Evolutionary conservation across 2,888 invertebrate genomes (phyloP).

Genomic region (Pandemis cinnamomeana): DNA sequence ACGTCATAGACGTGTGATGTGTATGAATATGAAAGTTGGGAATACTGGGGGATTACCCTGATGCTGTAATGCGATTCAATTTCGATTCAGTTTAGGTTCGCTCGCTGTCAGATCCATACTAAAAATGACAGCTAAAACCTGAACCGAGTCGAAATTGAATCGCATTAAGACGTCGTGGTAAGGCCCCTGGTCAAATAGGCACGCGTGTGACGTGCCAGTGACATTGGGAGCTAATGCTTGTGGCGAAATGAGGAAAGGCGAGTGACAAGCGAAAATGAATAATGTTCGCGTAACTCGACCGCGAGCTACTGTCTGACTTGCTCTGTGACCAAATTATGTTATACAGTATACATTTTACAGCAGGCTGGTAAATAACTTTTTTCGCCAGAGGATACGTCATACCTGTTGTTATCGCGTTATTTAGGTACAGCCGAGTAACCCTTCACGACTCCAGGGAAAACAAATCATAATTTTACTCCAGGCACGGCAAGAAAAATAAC

Average conservation of each 20-base stretch:
- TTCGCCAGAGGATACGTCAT: constrained; percentile 5
- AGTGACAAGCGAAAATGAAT: background rate
- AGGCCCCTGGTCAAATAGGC: background rate
- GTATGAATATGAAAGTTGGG: too few species aligned
- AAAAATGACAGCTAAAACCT: too few species aligned
- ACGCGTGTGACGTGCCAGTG: background rate
- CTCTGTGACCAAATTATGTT: background rate
- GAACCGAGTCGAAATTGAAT: too few species aligned
- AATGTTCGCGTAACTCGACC: background rate
- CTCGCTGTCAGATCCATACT: too few species aligned
- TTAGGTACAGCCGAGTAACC: constrained; percentile 55
- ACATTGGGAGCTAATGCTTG: background rate
- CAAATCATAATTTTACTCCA: constrained; percentile 69
- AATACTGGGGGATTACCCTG: too few species aligned
- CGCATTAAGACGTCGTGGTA: too few species aligned
- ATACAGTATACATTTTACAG: background rate
- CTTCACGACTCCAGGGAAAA: constrained; percentile 53
- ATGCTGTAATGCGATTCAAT: too few species aligned
- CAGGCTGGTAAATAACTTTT: background rate
- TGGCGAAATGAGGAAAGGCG: background rate
- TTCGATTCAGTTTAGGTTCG: too few species aligned
- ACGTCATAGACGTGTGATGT: too few species aligned
- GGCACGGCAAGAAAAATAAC: constrained; percentile 54
- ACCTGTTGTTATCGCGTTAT: constrained; percentile 55
- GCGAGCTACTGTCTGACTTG: background rate